phyloP scores from a whole-genome alignment of 1,140 invertebrate species.

The Telenomus remus region DNA sequence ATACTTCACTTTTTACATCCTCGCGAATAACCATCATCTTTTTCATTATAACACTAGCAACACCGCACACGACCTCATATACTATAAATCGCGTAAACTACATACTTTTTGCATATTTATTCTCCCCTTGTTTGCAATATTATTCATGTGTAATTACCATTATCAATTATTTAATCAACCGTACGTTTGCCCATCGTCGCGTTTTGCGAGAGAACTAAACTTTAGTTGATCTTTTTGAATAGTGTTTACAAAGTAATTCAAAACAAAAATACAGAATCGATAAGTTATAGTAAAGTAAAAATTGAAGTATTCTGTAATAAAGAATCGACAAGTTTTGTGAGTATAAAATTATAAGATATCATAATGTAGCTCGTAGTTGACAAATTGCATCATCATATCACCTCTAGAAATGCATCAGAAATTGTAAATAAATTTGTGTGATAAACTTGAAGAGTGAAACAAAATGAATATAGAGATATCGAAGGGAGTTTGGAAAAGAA shows the following conservation, averaged over 20 bases:
- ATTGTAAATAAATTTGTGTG: not conserved
- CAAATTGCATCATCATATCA: conserved; percentile 59
- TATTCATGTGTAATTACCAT: no score
- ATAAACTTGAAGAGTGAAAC: conserved; percentile 55
- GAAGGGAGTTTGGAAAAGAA: not conserved
- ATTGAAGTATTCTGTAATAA: conserved; percentile 54
- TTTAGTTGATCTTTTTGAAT: no score
- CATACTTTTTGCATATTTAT: no score
- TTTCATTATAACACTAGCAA: no score
- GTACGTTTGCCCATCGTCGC: no score
- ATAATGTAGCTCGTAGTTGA: conserved; percentile 62
- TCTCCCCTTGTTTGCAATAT: no score
- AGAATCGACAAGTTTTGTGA: conserved; percentile 55
- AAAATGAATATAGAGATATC: conserved; percentile 38
- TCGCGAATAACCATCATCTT: no score
- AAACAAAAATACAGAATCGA: conserved; percentile 5
- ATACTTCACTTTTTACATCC: conserved; percentile 66
- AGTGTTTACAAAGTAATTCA: no score
- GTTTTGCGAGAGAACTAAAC: no score
- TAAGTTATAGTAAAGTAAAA: conserved; percentile 26
- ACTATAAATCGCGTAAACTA: no score
- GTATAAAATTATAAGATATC: conserved; percentile 15
- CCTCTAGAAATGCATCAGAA: conserved; percentile 48
- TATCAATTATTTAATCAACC: no score
- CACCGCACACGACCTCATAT: no score